Evolutionary conservation across 2,113 vertebrate species (phyloP).

Genomic region (Prionailurus viverrinus): DNA sequence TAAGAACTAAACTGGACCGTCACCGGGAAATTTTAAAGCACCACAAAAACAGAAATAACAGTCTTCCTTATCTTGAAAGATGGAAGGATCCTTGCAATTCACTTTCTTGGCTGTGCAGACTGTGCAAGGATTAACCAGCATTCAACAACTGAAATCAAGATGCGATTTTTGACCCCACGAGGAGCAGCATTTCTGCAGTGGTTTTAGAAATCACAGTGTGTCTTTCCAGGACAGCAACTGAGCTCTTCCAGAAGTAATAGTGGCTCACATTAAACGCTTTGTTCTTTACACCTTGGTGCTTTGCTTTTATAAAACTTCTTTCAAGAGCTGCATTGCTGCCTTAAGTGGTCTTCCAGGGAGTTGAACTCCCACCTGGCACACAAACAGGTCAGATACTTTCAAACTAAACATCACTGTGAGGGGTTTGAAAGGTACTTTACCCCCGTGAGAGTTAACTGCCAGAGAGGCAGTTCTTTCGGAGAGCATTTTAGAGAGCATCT

Average conservation of each 20-base stretch:
- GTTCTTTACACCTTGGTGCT: not conserved
- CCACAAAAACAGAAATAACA: not conserved
- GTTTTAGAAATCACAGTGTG: not conserved
- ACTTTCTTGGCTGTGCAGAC: not conserved
- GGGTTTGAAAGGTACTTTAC: conserved; percentile 44
- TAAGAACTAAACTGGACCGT: not conserved
- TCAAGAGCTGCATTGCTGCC: not conserved
- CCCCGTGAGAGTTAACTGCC: not conserved
- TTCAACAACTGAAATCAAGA: not conserved
- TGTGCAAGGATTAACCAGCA: not conserved
- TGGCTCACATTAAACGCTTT: not conserved
- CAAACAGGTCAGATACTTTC: conserved; percentile 62
- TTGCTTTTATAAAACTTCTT: conserved; percentile 62
- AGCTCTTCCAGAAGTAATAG: not conserved
- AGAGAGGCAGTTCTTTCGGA: not conserved
- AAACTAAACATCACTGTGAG: not conserved
- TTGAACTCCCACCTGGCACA: not conserved
- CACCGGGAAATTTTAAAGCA: not conserved
- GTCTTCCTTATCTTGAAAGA: not conserved
- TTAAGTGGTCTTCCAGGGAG: conserved; percentile 43
- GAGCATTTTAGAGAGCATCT: conserved; percentile 28
- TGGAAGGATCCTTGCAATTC: not conserved
- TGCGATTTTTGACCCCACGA: not conserved
- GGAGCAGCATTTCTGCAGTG: not conserved
- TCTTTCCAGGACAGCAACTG: not conserved